Evolutionary conservation across 2,888 invertebrate species (phyloP).

Genomic region (Papilio gigon): DNA sequence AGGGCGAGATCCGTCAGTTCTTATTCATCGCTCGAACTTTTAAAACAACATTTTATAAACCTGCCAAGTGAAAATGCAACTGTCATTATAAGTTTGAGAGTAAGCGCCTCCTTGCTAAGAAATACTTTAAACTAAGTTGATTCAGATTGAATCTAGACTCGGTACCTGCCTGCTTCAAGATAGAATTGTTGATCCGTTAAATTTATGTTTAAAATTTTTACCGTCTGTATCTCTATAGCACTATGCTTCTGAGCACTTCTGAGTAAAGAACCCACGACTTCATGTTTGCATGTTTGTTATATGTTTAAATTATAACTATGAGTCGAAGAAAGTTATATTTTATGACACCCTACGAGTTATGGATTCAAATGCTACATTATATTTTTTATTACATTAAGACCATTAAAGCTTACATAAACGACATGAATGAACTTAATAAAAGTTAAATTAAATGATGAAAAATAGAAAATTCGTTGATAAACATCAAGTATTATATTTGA

Average conservation of each 20-base stretch:
- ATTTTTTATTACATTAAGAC: too few relatives aligned
- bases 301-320: too few relatives aligned
- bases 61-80: constrained; percentile 28
- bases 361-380: too few relatives aligned
- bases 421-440: too few relatives aligned
- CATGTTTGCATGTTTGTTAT: not conserved
- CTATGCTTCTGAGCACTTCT: not conserved
- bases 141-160: constrained; percentile 22
- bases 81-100: constrained; percentile 27
- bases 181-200: constrained; percentile 15
- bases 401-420: too few relatives aligned
- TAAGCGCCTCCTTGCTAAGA: constrained; percentile 18
- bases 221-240: not conserved
- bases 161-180: constrained; percentile 17
- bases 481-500: too few relatives aligned
- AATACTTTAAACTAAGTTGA: constrained; percentile 30
- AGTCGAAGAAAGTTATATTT: too few relatives aligned
- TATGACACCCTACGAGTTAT: too few relatives aligned
- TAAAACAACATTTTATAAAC: constrained; percentile 17
- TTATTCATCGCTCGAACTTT: constrained; percentile 16
- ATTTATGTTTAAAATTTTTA: constrained; percentile 1
- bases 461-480: too few relatives aligned
- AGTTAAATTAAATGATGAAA: too few relatives aligned
- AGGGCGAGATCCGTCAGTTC: not conserved
- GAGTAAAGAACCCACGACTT: not conserved